phyloP scores from a whole-genome alignment of 2,113 vertebrate species.

The Lophotis ruficrista region DNA sequence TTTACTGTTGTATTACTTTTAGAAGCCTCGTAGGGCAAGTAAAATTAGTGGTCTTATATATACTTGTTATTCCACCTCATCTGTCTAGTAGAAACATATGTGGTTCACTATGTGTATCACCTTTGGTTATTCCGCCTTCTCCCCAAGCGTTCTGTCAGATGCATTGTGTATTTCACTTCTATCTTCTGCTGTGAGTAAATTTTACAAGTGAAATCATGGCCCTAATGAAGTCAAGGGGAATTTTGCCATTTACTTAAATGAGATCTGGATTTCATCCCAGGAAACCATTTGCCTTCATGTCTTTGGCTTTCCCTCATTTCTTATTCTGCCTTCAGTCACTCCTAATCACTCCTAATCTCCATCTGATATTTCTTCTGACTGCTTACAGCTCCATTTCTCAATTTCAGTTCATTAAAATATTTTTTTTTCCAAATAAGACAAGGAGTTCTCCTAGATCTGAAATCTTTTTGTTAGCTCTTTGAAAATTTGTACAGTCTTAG shows the following conservation, averaged over 20 bases:
- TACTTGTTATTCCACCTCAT: background rate
- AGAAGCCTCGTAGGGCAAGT: background rate
- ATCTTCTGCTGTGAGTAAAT: background rate
- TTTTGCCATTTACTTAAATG: slow-evolving; percentile 22
- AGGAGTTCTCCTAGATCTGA: background rate
- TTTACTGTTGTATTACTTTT: background rate
- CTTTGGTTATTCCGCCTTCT: slow-evolving; percentile 17
- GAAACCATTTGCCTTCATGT: slow-evolving; percentile 20
- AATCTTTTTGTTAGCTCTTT: slow-evolving; percentile 15
- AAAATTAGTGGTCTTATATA: background rate
- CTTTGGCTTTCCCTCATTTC: slow-evolving; percentile 14
- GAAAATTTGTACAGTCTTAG: background rate
- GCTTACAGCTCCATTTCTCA: background rate
- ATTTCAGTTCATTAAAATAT: background rate
- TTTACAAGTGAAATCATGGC: background rate
- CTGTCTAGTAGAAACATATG: background rate
- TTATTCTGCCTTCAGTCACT: slow-evolving; percentile 8
- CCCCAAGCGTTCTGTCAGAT: background rate
- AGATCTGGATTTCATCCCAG: background rate
- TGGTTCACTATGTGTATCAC: background rate
- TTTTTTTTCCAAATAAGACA: background rate
- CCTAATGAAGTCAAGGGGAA: background rate
- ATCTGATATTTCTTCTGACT: background rate
- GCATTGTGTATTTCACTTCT: background rate
- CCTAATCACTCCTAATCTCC: background rate